These are phyloP conservation scores for Phaonia tiefii DNA, from an alignment of 2,888 invertebrate species.

Conservation along the genomic window DNA sequence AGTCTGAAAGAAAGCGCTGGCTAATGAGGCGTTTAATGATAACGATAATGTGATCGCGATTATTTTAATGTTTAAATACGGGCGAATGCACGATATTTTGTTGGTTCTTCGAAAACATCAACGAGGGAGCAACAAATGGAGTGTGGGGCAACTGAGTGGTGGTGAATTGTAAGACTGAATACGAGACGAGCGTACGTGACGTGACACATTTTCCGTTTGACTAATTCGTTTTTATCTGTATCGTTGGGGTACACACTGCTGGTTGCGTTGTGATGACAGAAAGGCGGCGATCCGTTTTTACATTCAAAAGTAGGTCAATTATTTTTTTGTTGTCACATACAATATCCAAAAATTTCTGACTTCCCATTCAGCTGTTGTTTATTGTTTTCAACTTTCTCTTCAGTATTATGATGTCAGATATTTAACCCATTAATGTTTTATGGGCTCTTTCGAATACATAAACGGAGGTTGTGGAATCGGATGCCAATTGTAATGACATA, in stretches of 20 bases:
- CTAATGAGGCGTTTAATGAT: background rate
- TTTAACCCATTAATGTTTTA: too few relatives aligned
- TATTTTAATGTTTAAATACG: background rate
- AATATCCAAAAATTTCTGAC: too few relatives aligned
- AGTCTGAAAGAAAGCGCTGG: background rate
- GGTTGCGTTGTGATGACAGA: background rate
- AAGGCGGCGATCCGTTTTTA: background rate
- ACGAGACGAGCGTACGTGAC: background rate
- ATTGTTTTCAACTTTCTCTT: too few relatives aligned
- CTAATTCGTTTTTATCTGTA: background rate
- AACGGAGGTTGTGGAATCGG: too few relatives aligned
- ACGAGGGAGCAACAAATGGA: background rate
- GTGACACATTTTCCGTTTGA: background rate
- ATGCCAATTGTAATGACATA: too few relatives aligned
- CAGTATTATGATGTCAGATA: too few relatives aligned
- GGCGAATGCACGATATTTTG: background rate
- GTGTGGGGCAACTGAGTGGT: background rate
- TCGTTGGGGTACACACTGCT: background rate
- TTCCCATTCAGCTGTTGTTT: too few relatives aligned
- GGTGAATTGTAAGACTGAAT: too few relatives aligned
- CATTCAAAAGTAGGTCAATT: background rate
- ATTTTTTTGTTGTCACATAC: too few relatives aligned
- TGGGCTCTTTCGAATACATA: too few relatives aligned
- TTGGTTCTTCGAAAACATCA: too few relatives aligned
- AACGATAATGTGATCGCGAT: slow-evolving; percentile 2